Evolutionary conservation across 2,797 vertebrate species (phyloP).

Genomic region (Gymnodraco acuticeps): DNA sequence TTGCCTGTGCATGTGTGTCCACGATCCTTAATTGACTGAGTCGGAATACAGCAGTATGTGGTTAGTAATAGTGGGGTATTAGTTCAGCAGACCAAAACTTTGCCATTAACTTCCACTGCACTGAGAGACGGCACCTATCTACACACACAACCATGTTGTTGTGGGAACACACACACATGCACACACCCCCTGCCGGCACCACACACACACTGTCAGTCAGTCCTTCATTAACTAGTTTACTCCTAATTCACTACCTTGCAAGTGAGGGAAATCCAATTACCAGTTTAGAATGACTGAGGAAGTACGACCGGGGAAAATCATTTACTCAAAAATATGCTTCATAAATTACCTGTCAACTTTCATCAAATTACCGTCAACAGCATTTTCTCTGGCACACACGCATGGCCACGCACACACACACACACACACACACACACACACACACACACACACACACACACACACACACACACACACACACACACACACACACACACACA

Average conservation of each 20-base stretch:
- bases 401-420: constrained; percentile 6
- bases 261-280: constrained; percentile 80
- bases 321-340: constrained; percentile 84
- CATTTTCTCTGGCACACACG: constrained; percentile 48
- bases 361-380: constrained; percentile 80
- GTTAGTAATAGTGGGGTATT: constrained; percentile 63
- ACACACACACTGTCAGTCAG: constrained; percentile 34
- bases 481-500: constrained; percentile 11
- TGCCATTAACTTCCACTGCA: constrained; percentile 69
- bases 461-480: constrained; percentile 44
- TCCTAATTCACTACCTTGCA: constrained; percentile 70
- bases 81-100: constrained; percentile 68
- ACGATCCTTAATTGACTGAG: constrained; percentile 63
- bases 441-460: constrained; percentile 40
- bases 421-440: constrained; percentile 44
- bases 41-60: constrained; percentile 65
- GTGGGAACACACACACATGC: not conserved
- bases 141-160: constrained; percentile 29
- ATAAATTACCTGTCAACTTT: constrained; percentile 86
- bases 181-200: not conserved
- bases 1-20: constrained; percentile 16
- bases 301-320: constrained; percentile 69
- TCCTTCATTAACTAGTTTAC: constrained; percentile 71
- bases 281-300: constrained; percentile 66
- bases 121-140: constrained; percentile 40